A percentile compares a stretch with the other conserved stretches of the same genome.
Evolutionary conservation across 2,888 invertebrate genomes (phyloP).

Genomic region (Vesta saturnalis): DNA sequence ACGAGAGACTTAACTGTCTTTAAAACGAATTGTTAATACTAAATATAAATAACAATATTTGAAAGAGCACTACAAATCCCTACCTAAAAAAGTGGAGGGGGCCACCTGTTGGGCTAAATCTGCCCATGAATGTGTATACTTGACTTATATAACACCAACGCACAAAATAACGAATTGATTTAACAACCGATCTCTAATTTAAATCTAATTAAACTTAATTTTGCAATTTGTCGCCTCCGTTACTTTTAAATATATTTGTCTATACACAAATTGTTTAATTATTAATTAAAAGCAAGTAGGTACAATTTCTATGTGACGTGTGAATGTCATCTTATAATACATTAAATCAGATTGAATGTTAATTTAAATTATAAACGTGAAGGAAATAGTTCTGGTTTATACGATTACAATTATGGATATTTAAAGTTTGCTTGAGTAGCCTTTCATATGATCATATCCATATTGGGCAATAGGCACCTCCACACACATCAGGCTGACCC

Average conservation of each 20-base stretch:
- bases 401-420: not conserved
- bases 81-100: conserved; percentile 19
- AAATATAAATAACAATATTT: conserved; percentile 23
- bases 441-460: conserved; percentile 25
- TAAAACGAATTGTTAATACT: not conserved
- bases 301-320: no score
- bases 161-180: conserved; percentile 22
- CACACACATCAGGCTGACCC: conserved; percentile 27
- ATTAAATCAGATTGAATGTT: no score
- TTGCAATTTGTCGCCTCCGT: not conserved
- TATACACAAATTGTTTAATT: no score
- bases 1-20: not conserved
- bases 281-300: no score
- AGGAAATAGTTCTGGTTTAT: not conserved
- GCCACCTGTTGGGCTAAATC: conserved; percentile 27
- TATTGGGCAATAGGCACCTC: conserved; percentile 34
- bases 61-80: conserved; percentile 28
- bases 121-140: conserved; percentile 24
- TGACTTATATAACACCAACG: conserved; percentile 28
- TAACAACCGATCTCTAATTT: conserved; percentile 26
- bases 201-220: conserved; percentile 12
- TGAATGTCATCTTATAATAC: no score
- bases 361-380: not conserved
- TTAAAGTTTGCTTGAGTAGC: not conserved
- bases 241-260: not conserved